These are phyloP conservation scores for Lucifuga dentata DNA, from an alignment of 2,113 vertebrate species.

Conservation along the genomic window DNA sequence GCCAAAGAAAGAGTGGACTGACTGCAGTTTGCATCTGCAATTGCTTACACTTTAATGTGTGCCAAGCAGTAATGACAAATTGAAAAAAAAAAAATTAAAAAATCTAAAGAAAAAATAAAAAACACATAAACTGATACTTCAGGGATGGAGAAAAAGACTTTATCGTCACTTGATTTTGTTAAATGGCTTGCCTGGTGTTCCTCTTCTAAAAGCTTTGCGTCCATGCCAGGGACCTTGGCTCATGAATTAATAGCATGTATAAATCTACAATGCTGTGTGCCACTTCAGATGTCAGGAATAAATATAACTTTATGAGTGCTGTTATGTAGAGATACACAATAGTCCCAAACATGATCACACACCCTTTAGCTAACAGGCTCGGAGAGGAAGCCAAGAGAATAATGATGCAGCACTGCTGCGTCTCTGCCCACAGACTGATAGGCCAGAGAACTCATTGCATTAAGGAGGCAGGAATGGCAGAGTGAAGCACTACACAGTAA, in stretches of 20 bases:
- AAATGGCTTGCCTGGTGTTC: constrained; percentile 19
- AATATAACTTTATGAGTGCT: constrained; percentile 30
- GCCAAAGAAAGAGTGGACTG: constrained; percentile 21
- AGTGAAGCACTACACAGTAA: constrained; percentile 24
- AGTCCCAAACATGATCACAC: constrained; percentile 37
- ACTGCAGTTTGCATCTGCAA: constrained; percentile 32
- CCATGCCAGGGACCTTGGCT: constrained; percentile 27
- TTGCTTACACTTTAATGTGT: constrained; percentile 1
- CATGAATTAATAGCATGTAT: constrained; percentile 17
- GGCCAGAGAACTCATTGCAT: constrained; percentile 54
- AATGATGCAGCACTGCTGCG: constrained; percentile 54
- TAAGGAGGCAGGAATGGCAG: constrained; percentile 41
- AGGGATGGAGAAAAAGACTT: neutral
- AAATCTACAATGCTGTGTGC: constrained; percentile 30
- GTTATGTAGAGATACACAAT: constrained; percentile 36
- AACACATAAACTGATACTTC: constrained; percentile 19
- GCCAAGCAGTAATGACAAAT: neutral
- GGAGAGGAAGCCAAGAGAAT: constrained; percentile 40
- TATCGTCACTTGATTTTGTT: constrained; percentile 20
- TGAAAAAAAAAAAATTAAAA: constrained; percentile 15
- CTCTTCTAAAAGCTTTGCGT: constrained; percentile 16
- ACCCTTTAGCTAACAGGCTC: neutral
- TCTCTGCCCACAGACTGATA: constrained; percentile 54
- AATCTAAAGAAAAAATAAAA: neutral
- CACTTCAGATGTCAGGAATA: constrained; percentile 47